These are phyloP conservation scores for Vultur gryphus DNA, from an alignment of 2,797 vertebrate genomes.

Conservation along the genomic window DNA sequence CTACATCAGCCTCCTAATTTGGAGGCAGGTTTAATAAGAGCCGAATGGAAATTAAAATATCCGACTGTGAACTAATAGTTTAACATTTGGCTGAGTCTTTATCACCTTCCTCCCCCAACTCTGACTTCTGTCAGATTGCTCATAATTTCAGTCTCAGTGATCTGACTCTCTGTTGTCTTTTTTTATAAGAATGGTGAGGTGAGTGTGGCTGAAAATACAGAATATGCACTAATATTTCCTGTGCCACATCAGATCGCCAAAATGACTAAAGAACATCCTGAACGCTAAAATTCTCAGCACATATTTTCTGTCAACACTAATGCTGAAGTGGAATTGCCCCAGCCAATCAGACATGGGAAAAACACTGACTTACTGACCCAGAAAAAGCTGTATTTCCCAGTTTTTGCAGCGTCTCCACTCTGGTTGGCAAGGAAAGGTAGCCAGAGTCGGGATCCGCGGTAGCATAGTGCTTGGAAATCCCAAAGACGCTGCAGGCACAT, in stretches of 20 bases:
- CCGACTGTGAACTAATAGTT: slow-evolving; percentile 24
- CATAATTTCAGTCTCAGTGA: slow-evolving; percentile 57
- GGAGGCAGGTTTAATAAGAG: slow-evolving; percentile 4
- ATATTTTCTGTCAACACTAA: slow-evolving; percentile 56
- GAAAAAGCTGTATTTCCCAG: slow-evolving; percentile 30
- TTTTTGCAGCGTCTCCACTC: not conserved
- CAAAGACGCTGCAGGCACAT: not conserved
- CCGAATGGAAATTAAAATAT: slow-evolving; percentile 36
- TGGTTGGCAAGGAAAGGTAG: not conserved
- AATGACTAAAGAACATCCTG: slow-evolving; percentile 57
- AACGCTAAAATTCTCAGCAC: not conserved
- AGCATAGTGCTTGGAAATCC: not conserved
- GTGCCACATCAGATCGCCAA: slow-evolving; percentile 52
- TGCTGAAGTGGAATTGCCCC: slow-evolving; percentile 33
- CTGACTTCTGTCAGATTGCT: slow-evolving; percentile 60
- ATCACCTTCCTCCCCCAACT: slow-evolving; percentile 62
- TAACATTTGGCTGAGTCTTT: slow-evolving; percentile 62
- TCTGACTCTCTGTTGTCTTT: slow-evolving; percentile 44
- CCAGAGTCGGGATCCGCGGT: not conserved
- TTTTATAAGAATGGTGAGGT: slow-evolving; percentile 44
- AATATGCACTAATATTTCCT: slow-evolving; percentile 68
- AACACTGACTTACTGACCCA: slow-evolving; percentile 51
- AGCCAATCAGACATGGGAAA: slow-evolving; percentile 30
- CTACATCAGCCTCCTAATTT: not conserved
- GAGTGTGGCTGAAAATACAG: slow-evolving; percentile 64